Evolutionary conservation across 2,797 vertebrate genomes (phyloP).

Genomic region (Aplochiton taeniatus): DNA sequence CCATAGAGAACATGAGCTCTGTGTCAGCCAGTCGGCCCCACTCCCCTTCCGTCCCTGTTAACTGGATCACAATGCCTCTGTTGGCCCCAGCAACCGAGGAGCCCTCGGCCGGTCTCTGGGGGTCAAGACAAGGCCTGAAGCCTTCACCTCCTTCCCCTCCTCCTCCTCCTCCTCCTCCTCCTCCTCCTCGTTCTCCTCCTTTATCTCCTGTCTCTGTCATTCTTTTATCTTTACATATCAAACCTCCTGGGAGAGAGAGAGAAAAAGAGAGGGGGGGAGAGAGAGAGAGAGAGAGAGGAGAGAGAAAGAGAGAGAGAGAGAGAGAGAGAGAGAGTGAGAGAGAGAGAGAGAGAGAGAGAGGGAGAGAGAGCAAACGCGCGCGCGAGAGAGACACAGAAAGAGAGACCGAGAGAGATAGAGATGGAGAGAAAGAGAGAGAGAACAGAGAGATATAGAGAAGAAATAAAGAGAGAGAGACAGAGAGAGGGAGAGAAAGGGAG

Average conservation of each 20-base stretch:
- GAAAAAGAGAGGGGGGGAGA: conserved; percentile 17
- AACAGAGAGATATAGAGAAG: not conserved
- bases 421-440: not conserved
- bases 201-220: conserved; percentile 75
- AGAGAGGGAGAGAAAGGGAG: not conserved
- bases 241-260: conserved; percentile 54
- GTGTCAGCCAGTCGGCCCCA: conserved; percentile 67
- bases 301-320: not conserved
- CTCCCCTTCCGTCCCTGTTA: conserved; percentile 75
- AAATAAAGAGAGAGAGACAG: not conserved
- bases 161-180: conserved; percentile 23
- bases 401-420: not conserved
- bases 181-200: conserved; percentile 60
- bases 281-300: conserved; percentile 1
- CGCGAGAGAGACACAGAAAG: not conserved
- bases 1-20: conserved; percentile 70
- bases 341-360: not conserved
- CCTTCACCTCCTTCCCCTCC: conserved; percentile 12
- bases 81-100: conserved; percentile 30
- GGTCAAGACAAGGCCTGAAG: conserved; percentile 18
- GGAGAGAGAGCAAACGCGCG: not conserved
- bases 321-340: not conserved
- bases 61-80: conserved; percentile 76
- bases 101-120: conserved; percentile 16
- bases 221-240: conserved; percentile 63